Base-by-base conservation (phyloP, 2,113 vertebrate species). In the Cyprinodon brontotheroides region DNA sequence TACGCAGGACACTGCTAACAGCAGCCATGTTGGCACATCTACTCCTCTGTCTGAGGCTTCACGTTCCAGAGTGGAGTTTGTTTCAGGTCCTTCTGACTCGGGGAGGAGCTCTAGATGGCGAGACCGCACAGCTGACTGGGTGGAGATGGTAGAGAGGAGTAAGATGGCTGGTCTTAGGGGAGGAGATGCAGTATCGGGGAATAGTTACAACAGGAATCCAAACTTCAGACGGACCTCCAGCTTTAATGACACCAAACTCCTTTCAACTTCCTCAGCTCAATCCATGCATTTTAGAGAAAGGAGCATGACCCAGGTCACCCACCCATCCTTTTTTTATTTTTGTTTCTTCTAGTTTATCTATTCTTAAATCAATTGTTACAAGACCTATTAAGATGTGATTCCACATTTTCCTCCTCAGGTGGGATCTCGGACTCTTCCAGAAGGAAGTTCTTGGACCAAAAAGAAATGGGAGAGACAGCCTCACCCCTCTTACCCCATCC, bases 171-270 rank as follows among this genome's bases (percentile, higher is more conserved):
- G 83, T 50, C 11, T 63, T 17, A 78, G 78, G 73, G 81, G 68
- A 70, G 73, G 59, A 70, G 75, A 74, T 17, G 6, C 43, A 14
- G 62, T 14, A 61, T 57, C 36, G 29, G 72, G 47, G 76, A 83
- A 83, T 61, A 29, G 77, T 60, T 92, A 78, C 65, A 81, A 91
- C 68, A 94, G 93, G 78, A 95, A 94, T 70, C 90, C 94, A 0
- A 93, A 96, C 65, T 99, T 98, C 83, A 90, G 96, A 75, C 95
- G 97, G 81, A 97, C 97, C 0, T 95, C 95, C 48, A 99, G 98
- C 81, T 99, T 98, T 64, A 96, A 96, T 3, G 96, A 98, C 81
- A 85, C 92, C 78, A 96, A 93, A 91, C 95, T 94, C 50, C 91
- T 93, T 40, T 81, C 92, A 77, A 85, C 88, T 20, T 77, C 92